phyloP scores from a whole-genome alignment of 92 coral and sea anemone genomes.

The Montipora capitata region DNA sequence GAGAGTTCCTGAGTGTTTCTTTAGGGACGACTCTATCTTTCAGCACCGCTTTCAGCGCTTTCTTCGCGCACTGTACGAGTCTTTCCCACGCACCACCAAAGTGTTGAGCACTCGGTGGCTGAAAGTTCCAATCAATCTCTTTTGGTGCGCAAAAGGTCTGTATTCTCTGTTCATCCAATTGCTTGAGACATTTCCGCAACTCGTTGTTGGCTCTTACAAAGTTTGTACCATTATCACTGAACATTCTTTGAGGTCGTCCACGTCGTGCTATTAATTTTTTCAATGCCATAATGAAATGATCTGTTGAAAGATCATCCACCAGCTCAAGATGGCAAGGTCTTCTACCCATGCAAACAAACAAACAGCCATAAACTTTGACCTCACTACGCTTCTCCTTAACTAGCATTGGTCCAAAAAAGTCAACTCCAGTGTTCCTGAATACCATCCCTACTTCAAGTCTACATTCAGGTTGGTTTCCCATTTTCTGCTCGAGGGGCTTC shows the following conservation, averaged over 20 bases:
- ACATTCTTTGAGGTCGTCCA: not conserved
- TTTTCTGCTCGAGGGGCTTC: conserved; percentile 41
- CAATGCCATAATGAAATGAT: conserved; percentile 47
- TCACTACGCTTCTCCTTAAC: conserved; percentile 43
- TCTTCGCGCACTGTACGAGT: no score
- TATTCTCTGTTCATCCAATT: no score
- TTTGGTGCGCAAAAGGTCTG: no score
- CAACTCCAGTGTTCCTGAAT: conserved; percentile 46
- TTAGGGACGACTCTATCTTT: no score
- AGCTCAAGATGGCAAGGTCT: conserved; percentile 55
- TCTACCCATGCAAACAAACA: conserved; percentile 39
- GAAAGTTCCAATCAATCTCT: no score
- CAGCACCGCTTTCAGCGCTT: no score
- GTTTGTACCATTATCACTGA: not conserved
- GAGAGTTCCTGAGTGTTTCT: no score
- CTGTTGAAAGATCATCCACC: conserved; percentile 53
- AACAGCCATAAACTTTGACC: conserved; percentile 41
- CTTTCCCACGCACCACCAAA: no score
- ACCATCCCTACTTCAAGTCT: not conserved
- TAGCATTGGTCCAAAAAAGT: conserved; percentile 44
- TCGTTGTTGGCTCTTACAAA: not conserved
- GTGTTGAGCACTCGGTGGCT: no score
- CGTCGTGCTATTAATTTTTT: conserved; percentile 25
- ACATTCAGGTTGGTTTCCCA: conserved; percentile 49
- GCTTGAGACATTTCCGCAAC: no score